Conservation (phyloP, 2,113 vertebrate genomes). For the Dromiciops gliroides region DNA sequence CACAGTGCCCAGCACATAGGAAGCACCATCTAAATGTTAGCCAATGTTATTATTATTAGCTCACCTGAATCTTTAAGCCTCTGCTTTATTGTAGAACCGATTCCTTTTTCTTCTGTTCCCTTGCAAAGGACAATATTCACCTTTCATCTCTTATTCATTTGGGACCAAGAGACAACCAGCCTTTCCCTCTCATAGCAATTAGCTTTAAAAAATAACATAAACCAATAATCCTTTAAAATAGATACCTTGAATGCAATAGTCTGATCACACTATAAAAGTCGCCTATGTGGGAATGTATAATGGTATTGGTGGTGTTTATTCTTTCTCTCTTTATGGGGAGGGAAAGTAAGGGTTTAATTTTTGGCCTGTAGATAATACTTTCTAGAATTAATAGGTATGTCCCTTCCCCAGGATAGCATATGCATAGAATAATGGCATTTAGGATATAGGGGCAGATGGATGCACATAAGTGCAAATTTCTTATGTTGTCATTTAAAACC, state of each 20-base stretch:
- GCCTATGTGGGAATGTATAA: neutral
- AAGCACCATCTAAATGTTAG: neutral
- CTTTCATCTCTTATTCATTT: neutral
- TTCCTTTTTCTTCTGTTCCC: neutral
- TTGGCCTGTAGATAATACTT: neutral
- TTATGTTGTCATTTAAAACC: neutral
- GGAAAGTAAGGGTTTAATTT: conserved; percentile 40
- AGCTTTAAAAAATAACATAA: neutral
- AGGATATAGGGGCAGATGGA: neutral
- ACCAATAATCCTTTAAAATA: neutral
- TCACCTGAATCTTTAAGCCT: neutral
- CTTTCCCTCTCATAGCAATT: neutral
- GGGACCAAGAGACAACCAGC: neutral
- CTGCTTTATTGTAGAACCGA: neutral
- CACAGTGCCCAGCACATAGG: neutral
- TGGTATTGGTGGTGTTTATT: neutral
- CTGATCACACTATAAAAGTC: neutral
- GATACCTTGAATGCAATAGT: neutral
- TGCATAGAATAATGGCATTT: neutral
- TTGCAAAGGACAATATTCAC: neutral
- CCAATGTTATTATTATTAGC: neutral
- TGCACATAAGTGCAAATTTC: neutral
- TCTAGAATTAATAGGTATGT: neutral
- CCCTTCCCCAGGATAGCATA: conserved; percentile 29
- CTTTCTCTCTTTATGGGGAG: neutral